phyloP scores from a whole-genome alignment of 37 sponge, comb jelly and placozoan species.

The Halichondria panicea region DNA sequence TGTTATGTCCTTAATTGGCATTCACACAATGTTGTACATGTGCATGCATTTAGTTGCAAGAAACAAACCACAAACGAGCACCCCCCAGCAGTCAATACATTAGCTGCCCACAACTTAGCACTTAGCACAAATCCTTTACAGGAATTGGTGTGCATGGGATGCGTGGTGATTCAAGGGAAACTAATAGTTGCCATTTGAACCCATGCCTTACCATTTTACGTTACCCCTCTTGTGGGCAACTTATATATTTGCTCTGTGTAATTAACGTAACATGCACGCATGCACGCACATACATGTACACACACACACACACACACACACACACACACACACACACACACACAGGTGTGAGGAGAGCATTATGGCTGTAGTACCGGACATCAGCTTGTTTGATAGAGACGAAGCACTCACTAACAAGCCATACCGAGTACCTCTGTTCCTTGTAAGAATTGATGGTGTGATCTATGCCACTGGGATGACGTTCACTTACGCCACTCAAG shows the following conservation, averaged over 20 bases:
- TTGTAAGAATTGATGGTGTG: conserved; percentile 84
- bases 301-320: conserved; percentile 2
- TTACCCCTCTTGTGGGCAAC: no score
- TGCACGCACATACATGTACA: neutral
- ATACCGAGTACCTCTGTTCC: conserved; percentile 55
- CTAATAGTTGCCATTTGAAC: no score
- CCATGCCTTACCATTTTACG: no score
- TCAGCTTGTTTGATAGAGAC: conserved; percentile 11
- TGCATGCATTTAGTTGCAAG: no score
- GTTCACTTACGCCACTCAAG: conserved; percentile 31
- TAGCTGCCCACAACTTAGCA: no score
- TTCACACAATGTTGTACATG: no score
- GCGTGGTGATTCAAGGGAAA: no score
- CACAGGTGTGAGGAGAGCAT: conserved; percentile 63
- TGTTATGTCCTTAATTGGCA: no score
- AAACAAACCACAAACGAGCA: no score
- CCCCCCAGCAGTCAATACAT: no score
- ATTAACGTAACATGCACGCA: neutral
- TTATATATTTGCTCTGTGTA: neutral
- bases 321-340: conserved; percentile 2
- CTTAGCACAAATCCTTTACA: no score
- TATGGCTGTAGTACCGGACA: conserved; percentile 62
- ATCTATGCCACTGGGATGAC: conserved; percentile 76
- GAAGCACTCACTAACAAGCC: neutral
- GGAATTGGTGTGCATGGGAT: no score